These are phyloP conservation scores for Caenorhabditis sp. DNA, from an alignment of 2,888 invertebrate genomes.

Conservation along the genomic window DNA sequence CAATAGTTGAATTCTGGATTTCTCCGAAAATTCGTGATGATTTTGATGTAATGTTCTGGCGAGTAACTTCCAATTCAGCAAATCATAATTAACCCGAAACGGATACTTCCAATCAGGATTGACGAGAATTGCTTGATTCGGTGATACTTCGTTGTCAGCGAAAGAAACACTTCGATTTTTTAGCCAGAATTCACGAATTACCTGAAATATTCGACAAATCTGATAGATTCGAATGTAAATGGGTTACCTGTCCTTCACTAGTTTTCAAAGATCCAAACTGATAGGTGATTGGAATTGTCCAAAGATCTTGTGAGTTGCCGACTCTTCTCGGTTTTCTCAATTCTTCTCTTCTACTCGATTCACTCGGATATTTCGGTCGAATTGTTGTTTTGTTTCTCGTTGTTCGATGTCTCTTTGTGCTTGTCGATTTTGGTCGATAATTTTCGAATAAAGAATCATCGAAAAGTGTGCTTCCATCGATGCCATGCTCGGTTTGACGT, in stretches of 20 bases:
- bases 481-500: background rate
- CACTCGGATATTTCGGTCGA: slow-evolving; percentile 8
- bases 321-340: slow-evolving; percentile 44
- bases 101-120: slow-evolving; percentile 70
- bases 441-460: slow-evolving; percentile 50
- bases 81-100: slow-evolving; percentile 68
- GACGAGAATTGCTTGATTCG: slow-evolving; percentile 60
- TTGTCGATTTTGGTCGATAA: slow-evolving; percentile 20
- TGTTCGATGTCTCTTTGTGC: slow-evolving; percentile 27
- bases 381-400: slow-evolving; percentile 21
- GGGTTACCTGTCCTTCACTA: slow-evolving; percentile 56
- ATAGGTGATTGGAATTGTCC: slow-evolving; percentile 69
- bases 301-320: slow-evolving; percentile 48
- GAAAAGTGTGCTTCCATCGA: slow-evolving; percentile 38
- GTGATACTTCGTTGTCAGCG: slow-evolving; percentile 62
- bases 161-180: slow-evolving; percentile 65
- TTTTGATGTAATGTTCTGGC: slow-evolving; percentile 61
- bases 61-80: slow-evolving; percentile 66
- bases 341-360: slow-evolving; percentile 27
- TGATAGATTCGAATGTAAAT: slow-evolving; percentile 17
- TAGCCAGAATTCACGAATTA: slow-evolving; percentile 63
- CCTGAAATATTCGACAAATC: too few species aligned
- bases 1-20: slow-evolving; percentile 66
- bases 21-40: slow-evolving; percentile 57
- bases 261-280: slow-evolving; percentile 64